These are phyloP conservation scores for Didymodactylos carnosus DNA, from an alignment of 2,888 invertebrate genomes.

Conservation along the genomic window DNA sequence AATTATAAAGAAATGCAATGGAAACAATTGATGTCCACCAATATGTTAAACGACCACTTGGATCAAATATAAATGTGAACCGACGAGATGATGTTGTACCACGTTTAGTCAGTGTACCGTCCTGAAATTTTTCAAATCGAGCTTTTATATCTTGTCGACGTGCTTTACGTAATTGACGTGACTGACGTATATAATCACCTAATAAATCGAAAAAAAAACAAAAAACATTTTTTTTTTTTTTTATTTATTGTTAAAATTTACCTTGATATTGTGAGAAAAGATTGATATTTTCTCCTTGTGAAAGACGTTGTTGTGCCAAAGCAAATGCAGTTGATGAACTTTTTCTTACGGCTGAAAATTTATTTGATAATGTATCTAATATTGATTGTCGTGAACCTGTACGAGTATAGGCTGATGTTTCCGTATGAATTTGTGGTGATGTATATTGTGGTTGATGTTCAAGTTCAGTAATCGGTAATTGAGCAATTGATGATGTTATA, in stretches of 20 bases:
- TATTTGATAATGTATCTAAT: neutral
- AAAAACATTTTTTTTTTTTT: no score
- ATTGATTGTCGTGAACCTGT: neutral
- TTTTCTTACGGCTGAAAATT: neutral
- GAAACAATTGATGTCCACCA: conserved; percentile 26
- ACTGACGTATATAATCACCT: neutral
- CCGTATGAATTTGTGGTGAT: no score
- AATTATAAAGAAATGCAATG: conserved; percentile 16
- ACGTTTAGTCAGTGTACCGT: no score
- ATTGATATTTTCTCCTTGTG: neutral
- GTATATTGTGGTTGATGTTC: neutral
- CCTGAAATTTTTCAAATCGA: neutral
- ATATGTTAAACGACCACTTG: conserved; percentile 60
- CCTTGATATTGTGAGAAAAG: neutral
- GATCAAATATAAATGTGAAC: conserved; percentile 81
- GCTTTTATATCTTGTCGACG: conserved; percentile 1
- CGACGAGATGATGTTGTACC: conserved; percentile 15
- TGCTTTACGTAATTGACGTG: neutral
- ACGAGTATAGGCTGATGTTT: no score
- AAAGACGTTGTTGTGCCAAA: neutral
- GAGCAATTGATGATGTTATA: no score
- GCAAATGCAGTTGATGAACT: neutral
- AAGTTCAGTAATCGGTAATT: neutral
- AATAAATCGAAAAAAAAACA: neutral
- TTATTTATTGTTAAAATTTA: no score